Evolutionary conservation across 2,888 invertebrate species (phyloP).

Genomic region (Acronicta aceris): DNA sequence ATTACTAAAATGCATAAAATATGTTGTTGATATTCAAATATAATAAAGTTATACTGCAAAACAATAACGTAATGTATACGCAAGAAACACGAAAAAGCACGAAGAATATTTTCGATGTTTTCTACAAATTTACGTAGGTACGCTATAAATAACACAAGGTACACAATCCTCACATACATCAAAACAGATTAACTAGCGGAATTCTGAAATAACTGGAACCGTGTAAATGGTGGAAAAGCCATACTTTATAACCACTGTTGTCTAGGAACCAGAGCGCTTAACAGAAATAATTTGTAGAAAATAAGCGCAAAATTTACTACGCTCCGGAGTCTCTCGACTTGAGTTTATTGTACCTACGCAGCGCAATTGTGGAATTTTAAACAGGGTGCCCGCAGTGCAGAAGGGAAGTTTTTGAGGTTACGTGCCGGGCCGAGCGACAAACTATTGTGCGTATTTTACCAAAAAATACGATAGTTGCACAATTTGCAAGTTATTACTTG

Average conservation of each 20-base stretch:
- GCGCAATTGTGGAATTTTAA: constrained; percentile 83
- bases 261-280: constrained; percentile 61
- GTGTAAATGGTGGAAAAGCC: constrained; percentile 42
- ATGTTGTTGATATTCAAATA: too few species aligned
- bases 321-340: constrained; percentile 70
- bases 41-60: too few species aligned
- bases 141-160: constrained; percentile 26
- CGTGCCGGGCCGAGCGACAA: constrained; percentile 30
- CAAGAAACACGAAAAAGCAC: too few species aligned
- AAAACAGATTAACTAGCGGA: constrained; percentile 45
- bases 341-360: constrained; percentile 80
- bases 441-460: constrained; percentile 44
- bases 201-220: constrained; percentile 38
- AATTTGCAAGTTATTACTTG: too few species aligned
- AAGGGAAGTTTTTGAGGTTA: constrained; percentile 58
- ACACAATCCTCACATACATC: constrained; percentile 44
- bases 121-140: constrained; percentile 19
- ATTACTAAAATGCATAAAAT: too few species aligned
- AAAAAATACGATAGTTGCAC: too few species aligned
- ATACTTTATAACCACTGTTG: constrained; percentile 49
- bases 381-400: constrained; percentile 75
- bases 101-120: constrained; percentile 16
- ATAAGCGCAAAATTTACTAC: constrained; percentile 80
- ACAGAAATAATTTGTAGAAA: constrained; percentile 81
- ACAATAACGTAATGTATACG: too few species aligned